Evolutionary conservation across 2,888 invertebrate genomes (phyloP).

Genomic region (Eristalis arbustorum): DNA sequence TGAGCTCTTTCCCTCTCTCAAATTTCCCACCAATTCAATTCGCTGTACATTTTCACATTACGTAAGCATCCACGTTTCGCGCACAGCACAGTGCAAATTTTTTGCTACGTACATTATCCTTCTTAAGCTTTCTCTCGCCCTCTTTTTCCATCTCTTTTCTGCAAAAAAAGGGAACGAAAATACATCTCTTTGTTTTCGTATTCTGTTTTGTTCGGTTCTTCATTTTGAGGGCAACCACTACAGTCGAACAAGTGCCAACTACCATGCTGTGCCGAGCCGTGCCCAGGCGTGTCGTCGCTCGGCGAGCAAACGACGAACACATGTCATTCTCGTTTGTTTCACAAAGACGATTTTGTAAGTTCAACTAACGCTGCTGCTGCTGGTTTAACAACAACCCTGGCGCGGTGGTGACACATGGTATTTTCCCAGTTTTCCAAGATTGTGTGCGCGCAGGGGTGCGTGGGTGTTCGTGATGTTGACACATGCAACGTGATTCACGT

Average conservation of each 20-base stretch:
- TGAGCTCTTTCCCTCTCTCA: background rate
- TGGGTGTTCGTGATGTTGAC: constrained; percentile 24
- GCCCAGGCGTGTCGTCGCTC: background rate
- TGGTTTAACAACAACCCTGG: constrained; percentile 10
- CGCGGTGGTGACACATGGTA: constrained; percentile 46
- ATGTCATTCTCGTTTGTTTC: constrained; percentile 36
- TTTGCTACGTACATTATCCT: background rate
- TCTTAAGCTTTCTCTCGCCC: background rate
- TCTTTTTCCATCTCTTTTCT: background rate
- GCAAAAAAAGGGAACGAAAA: background rate
- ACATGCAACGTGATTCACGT: constrained; percentile 62
- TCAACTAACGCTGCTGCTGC: constrained; percentile 22
- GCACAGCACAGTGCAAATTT: background rate
- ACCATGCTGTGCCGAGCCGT: too few species aligned
- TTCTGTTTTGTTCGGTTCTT: background rate
- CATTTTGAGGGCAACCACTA: background rate
- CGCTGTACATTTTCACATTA: background rate
- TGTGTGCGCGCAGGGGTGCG: background rate
- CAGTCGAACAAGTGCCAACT: background rate
- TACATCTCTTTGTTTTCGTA: background rate
- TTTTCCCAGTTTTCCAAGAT: constrained; percentile 37
- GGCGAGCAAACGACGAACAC: constrained; percentile 26
- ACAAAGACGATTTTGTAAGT: constrained; percentile 44
- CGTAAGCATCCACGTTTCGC: constrained; percentile 10
- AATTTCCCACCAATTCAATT: background rate